Evolutionary conservation across 2,113 vertebrate species (phyloP).

Genomic region (Camarhynchus parvulus): DNA sequence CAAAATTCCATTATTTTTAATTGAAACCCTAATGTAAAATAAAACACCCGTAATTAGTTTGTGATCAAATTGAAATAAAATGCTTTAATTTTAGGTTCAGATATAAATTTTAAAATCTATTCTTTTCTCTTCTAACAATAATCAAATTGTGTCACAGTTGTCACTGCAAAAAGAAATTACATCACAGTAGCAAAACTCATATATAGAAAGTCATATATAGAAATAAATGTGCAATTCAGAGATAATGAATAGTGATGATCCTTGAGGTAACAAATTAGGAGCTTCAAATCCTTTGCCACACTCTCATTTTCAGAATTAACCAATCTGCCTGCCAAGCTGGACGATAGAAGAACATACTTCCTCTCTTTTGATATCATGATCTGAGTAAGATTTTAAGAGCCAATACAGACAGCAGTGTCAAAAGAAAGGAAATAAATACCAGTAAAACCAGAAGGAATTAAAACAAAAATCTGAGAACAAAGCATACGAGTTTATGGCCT

Average conservation of each 20-base stretch:
- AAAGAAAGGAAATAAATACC: conserved; percentile 50
- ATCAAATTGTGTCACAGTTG: neutral
- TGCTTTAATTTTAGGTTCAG: neutral
- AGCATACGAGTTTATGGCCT: neutral
- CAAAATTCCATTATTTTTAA: neutral
- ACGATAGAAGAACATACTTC: conserved; percentile 36
- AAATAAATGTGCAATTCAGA: neutral
- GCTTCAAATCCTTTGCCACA: neutral
- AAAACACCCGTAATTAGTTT: neutral
- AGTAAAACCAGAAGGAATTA: conserved; percentile 50
- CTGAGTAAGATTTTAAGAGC: conserved; percentile 49
- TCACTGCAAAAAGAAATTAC: neutral
- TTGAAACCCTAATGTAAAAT: neutral
- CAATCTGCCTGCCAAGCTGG: conserved; percentile 11
- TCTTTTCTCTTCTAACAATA: neutral
- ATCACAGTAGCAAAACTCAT: neutral
- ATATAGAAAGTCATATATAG: neutral
- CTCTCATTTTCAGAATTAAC: conserved; percentile 8
- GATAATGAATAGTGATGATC: neutral
- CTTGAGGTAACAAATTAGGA: neutral
- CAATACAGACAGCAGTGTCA: conserved; percentile 45
- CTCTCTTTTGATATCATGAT: conserved; percentile 66
- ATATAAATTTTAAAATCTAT: neutral
- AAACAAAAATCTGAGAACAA: conserved; percentile 58
- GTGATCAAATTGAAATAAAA: neutral